These are phyloP conservation scores for Oopsacas minuta DNA, from an alignment of 37 sponge, comb jelly and placozoan species.

Conservation along the genomic window DNA sequence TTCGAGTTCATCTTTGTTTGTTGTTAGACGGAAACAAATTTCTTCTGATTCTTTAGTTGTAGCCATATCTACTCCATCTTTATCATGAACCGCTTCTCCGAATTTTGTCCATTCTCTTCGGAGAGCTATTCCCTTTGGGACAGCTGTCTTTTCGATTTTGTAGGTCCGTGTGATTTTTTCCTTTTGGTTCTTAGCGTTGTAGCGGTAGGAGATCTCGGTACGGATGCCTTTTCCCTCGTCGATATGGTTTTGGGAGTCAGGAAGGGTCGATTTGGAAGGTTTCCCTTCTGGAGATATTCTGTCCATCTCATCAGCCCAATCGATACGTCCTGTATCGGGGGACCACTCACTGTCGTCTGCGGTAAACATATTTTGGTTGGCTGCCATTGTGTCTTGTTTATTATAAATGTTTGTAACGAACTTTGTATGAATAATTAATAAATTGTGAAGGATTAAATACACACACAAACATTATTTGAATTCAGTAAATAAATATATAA, in stretches of 20 bases:
- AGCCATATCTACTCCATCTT: neutral
- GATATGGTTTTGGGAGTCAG: neutral
- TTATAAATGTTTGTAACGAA: too few species aligned
- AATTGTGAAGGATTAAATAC: too few species aligned
- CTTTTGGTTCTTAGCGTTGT: neutral
- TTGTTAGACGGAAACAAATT: neutral
- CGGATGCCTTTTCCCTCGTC: neutral
- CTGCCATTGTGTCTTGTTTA: too few species aligned
- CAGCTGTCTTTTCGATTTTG: neutral
- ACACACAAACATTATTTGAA: neutral
- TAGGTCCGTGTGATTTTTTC: neutral
- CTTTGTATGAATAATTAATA: too few species aligned
- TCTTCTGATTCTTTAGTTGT: neutral
- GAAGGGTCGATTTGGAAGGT: neutral
- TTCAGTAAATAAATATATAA: neutral
- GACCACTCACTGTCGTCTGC: neutral
- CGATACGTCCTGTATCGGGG: neutral
- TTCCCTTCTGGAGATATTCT: neutral
- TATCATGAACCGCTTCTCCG: neutral
- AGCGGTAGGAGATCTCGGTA: neutral
- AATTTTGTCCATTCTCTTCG: neutral
- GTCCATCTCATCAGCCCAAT: conserved; percentile 3
- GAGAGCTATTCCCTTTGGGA: neutral
- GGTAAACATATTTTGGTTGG: neutral
- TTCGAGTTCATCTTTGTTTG: conserved; percentile 2